Evolutionary conservation across 2,797 vertebrate genomes (phyloP), one percentile per base, ranked within the genome.

Genomic region (Rousettus madagascariensis): DNA sequence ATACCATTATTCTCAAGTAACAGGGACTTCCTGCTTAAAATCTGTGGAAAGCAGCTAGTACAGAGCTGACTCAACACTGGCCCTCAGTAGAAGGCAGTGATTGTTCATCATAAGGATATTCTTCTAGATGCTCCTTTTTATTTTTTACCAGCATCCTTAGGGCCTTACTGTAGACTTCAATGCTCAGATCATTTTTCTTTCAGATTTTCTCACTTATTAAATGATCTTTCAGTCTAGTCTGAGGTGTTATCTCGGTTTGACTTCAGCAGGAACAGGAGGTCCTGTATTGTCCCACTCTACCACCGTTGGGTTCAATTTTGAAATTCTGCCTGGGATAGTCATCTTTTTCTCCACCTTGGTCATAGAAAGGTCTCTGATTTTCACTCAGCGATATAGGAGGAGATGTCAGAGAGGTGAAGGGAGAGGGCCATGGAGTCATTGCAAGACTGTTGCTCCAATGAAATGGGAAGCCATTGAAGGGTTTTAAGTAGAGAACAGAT

Each of bases 171-270:
- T 33, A 78, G 68, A 38, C 38, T 16, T 83, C 5, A 26, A 36
- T 22, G 51, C 22, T 65, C 69, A 43, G 86, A n/a, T 26, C 15
- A 46, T 26, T 74, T 86, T 91, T 87, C 43, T 53, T 88, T 41
- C 66, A 96, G 84, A 87, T 80, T 92, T 84, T 94, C 55, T 80
- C 71, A 92, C 55, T 86, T 86, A 28, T 1, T 82, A 78, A 91
- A 51, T 74, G 83, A 51, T 43, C 20, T 71, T 78, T 87, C 63
- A 68, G 61, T 88, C 57, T 74, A 38, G 49, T 30, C n/a, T 57
- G 74, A 22, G 4, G 65, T 75, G 41, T 94, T 66, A n/a, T 82
- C 94, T 74, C 77, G 24, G 68, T 78, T 88, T 95, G 84, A 65
- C 33, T n/a, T 59, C 59, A 49, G 55, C 28, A 72, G 28, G 24